Evolutionary conservation across 2,113 vertebrate genomes (phyloP), one percentile per base, ranked within the genome.

Genomic region (Pholis gunnellus): DNA sequence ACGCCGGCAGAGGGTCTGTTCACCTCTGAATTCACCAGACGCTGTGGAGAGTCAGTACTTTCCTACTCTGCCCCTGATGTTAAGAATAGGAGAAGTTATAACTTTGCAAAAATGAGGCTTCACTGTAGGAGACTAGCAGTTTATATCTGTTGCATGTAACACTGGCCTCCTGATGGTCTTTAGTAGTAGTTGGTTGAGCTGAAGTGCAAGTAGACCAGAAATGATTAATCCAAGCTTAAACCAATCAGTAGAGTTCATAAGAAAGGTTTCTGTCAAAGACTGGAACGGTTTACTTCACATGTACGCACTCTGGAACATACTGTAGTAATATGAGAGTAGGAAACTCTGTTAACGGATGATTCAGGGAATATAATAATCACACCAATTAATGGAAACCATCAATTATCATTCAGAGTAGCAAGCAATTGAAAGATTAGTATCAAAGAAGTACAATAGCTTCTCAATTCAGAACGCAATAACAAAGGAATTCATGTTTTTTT

Each of bases 141-240:
- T 64, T 64, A 1, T 46, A 15, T 72, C 20, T 25, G 40, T 17
- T 64, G 59, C 14, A 50, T 67, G 34, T 22, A 75, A 65, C 22
- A 67, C 27, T 64, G 40, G 17, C 18, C 25, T 36, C 13, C 25
- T 73, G 20, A 79, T 31, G 20, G 27, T 27, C n/a, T 42, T 61
- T 31, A 40, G 9, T 20, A n/a, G 36, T 31, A 65, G 27, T 31
- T 44, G 14, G 7, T 13, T 17, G 7, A 44, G 8, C 5, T 69
- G 1, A 64, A 38, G 31, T 25, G 4, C 6, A 64, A 48, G 15
- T 14, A 27, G 36, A 10, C 9, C 52, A 75, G 7, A 44, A 59
- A 64, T 42, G 60, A 64, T 71, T 14, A 25, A 46, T 25, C 52
- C 44, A 75, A 68, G 7, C 27, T 75, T 75, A 20, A 80, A 46